A percentile compares a stretch with the other conserved stretches of the same genome.
Evolutionary conservation across 1,140 invertebrate species (phyloP).

Genomic region (Hyposmocoma kahamanoa): DNA sequence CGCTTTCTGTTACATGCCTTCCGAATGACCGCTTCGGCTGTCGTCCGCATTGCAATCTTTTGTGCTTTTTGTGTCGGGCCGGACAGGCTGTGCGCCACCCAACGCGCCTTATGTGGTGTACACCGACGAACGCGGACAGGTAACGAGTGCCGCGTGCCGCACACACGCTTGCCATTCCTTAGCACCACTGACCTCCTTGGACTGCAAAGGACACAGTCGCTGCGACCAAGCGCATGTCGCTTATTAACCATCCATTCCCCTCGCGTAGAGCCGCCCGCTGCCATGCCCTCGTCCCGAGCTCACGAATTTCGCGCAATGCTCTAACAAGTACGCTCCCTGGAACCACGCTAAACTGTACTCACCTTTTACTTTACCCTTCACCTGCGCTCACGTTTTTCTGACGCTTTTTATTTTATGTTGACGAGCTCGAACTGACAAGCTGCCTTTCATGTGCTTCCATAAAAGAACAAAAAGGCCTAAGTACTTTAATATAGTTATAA

Average conservation of each 20-base stretch:
- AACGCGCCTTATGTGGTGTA: slow-evolving; percentile 95
- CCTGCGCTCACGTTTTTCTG: slow-evolving; percentile 9
- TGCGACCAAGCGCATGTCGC: slow-evolving; percentile 11
- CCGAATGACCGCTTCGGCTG: slow-evolving; percentile 71
- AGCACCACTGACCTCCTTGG: no score
- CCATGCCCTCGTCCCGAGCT: no score
- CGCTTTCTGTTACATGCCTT: slow-evolving; percentile 75
- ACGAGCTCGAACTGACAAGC: slow-evolving; percentile 22
- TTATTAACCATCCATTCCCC: no score
- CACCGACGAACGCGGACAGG: slow-evolving; percentile 96
- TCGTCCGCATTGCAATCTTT: slow-evolving; percentile 68
- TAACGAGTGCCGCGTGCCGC: slow-evolving; percentile 74
- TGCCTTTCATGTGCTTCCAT: no score
- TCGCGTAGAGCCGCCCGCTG: no score
- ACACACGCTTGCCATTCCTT: no score
- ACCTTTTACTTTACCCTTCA: slow-evolving; percentile 29
- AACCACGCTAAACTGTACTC: slow-evolving; percentile 31
- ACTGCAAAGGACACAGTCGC: no score
- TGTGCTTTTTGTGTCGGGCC: slow-evolving; percentile 65
- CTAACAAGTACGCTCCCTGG: slow-evolving; percentile 38
- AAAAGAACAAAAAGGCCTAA: no score
- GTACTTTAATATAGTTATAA: no score
- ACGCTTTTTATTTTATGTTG: slow-evolving; percentile 22
- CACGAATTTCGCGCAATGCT: slow-evolving; percentile 23
- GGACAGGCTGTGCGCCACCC: slow-evolving; percentile 77